Evolutionary conservation across 2,888 invertebrate species (phyloP).

Genomic region (Physocephala rufipes): DNA sequence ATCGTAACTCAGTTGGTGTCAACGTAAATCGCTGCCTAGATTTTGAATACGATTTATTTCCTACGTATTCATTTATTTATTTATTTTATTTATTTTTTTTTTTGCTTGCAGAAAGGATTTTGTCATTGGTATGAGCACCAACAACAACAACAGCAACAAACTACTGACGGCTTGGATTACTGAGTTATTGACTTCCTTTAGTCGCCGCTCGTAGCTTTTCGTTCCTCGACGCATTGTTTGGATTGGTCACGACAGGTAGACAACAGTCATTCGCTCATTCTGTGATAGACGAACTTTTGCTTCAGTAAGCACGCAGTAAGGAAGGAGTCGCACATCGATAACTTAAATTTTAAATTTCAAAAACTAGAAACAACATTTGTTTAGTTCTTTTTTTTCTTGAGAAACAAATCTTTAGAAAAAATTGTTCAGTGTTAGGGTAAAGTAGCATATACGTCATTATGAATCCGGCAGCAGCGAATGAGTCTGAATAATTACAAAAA

Average conservation of each 20-base stretch:
- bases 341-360: too few relatives aligned
- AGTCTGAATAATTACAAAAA: not conserved
- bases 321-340: not conserved
- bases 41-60: slow-evolving; percentile 18
- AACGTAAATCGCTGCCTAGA: slow-evolving; percentile 19
- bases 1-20: slow-evolving; percentile 30
- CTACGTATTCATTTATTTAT: too few relatives aligned
- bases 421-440: not conserved
- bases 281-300: too few relatives aligned
- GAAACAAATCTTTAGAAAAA: not conserved
- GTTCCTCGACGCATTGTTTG: too few relatives aligned
- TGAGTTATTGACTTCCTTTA: slow-evolving; percentile 26
- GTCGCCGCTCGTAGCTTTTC: not conserved
- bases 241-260: too few relatives aligned
- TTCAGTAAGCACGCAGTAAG: too few relatives aligned
- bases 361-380: not conserved
- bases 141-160: not conserved
- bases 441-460: not conserved
- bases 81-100: too few relatives aligned
- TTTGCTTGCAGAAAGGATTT: slow-evolving; percentile 27
- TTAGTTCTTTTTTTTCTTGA: not conserved
- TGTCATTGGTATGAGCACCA: slow-evolving; percentile 7
- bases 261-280: too few relatives aligned
- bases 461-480: not conserved
- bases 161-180: not conserved